A percentile compares a stretch with the other conserved stretches of the same genome.
phyloP scores from a whole-genome alignment of 2,113 vertebrate species.

The Eublepharis macularius region DNA sequence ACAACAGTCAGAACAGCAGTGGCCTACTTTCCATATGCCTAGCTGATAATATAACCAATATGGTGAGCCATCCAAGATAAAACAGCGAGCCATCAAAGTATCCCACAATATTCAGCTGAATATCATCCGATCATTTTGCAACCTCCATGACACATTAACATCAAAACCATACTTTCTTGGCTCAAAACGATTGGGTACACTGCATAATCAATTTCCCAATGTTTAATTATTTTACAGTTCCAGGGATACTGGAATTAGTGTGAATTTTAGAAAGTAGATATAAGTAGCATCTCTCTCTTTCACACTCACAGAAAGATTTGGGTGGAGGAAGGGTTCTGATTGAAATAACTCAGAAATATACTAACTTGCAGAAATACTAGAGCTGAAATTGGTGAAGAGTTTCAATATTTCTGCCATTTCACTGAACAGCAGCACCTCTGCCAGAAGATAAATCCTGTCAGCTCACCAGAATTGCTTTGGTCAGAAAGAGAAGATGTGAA shows the following conservation, averaged over 20 bases:
- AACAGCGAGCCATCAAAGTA: too few species aligned
- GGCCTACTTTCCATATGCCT: background rate
- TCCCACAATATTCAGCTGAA: background rate
- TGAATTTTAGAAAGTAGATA: background rate
- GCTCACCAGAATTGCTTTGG: background rate
- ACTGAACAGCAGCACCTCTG: background rate
- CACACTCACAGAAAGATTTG: background rate
- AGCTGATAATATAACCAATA: background rate
- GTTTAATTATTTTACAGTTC: background rate
- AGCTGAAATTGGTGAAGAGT: background rate
- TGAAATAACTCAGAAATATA: background rate
- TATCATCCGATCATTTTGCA: background rate
- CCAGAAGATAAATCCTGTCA: conserved; percentile 16
- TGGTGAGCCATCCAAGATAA: background rate
- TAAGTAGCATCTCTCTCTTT: background rate
- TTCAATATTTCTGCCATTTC: background rate
- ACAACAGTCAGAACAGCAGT: background rate
- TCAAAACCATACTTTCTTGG: background rate
- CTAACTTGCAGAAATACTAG: background rate
- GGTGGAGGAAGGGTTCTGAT: background rate
- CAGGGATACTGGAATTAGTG: background rate
- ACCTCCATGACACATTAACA: background rate
- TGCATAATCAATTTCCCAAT: background rate
- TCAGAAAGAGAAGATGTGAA: background rate
- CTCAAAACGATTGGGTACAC: background rate